Evolutionary conservation across 2,113 vertebrate genomes (phyloP).

Genomic region (Thoracochromis brauschi): DNA sequence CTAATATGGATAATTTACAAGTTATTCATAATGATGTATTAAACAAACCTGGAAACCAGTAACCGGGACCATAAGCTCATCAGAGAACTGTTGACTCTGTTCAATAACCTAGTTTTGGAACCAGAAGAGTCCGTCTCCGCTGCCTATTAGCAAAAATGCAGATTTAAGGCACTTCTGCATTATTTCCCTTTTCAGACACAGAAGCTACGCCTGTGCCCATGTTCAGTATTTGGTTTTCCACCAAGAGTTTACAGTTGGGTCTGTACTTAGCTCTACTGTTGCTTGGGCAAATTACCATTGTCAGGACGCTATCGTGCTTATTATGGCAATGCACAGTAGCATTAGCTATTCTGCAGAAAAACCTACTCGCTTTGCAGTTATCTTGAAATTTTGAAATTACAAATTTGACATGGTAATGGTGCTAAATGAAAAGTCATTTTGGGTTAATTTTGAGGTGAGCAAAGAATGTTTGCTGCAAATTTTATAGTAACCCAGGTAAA

Average conservation of each 20-base stretch:
- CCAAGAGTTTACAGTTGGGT: not conserved
- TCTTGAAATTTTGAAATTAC: not conserved
- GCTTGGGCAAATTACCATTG: not conserved
- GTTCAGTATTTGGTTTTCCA: not conserved
- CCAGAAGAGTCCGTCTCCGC: not conserved
- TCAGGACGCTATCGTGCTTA: not conserved
- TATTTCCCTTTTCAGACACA: not conserved
- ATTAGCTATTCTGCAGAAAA: not conserved
- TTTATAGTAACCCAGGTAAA: not conserved
- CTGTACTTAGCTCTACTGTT: not conserved
- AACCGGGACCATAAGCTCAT: not conserved
- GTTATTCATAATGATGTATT: not conserved
- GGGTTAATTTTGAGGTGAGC: not conserved
- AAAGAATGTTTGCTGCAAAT: not conserved
- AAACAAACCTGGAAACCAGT: not conserved
- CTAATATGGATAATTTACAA: not conserved
- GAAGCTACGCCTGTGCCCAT: not conserved
- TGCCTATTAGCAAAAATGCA: not conserved
- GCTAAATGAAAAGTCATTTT: not conserved
- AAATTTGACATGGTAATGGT: not conserved
- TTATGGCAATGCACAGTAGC: not conserved
- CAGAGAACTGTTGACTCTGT: fast-evolving
- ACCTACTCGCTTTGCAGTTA: not conserved
- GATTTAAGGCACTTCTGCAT: not conserved
- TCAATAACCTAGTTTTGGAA: not conserved